Base-by-base conservation (phyloP, 1,140 invertebrate genomes). In the Atopsyche davidsoni region DNA sequence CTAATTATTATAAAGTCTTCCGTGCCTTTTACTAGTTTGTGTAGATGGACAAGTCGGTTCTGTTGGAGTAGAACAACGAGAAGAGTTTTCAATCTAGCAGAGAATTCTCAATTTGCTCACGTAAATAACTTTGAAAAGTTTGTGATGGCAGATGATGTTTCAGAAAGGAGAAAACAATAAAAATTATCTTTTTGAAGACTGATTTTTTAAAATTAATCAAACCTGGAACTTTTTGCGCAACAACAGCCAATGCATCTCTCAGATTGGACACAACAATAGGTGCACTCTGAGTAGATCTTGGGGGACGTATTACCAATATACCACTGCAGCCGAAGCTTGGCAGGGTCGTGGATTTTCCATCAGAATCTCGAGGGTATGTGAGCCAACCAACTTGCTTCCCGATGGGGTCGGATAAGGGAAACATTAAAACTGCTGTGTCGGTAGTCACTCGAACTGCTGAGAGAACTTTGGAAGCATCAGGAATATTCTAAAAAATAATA, bases 261-360 rank as follows among this genome's bases (percentile, higher is more conserved):
- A 87, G 66, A 59, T 66, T 79, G 16, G 77, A 76, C 1, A 88
- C 84, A 48, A 88, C 52, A 16, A 87, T 70, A 0, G 79, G 39
- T 69, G 66, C 54, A 64, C 67, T 46, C 64, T 65, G 44, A 53
- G 59, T 53, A 64, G 51, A 64, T 58, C 59, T 73, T 50, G 61
- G 63, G 44, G 59, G 68, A 58, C 60, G 64, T 63, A 65, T 69
- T 76, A 38, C 59, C 67, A 1, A 79, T 48, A 16, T 76, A 40
- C 25, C 75, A 75, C 63, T 62, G 70, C 56, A 61, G 63, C 55
- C 63, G 70, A 47, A n/a, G 64, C 38, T 14, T 62, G 59, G 75
- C 75, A 42, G 62, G 49, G 46, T 70, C 59, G 57, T 54, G n/a
- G n/a, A 72, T 78, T 28, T 18, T 64, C 52, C 54, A 66, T 63